Evolutionary conservation across 2,888 invertebrate species (phyloP).

Genomic region (Heliconius aoede): DNA sequence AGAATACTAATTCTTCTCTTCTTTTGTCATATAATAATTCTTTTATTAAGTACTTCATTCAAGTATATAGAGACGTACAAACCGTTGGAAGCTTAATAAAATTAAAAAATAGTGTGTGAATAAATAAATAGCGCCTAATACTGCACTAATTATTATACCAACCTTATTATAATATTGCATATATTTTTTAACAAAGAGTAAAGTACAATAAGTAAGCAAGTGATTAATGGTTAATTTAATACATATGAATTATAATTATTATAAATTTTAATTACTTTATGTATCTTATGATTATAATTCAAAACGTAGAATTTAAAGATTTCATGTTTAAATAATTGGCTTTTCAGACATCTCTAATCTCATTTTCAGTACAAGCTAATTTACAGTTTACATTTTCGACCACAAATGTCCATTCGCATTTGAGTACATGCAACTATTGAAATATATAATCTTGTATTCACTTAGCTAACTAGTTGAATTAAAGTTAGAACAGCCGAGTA

Average conservation of each 20-base stretch:
- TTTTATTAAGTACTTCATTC: no score
- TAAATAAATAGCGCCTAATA: no score
- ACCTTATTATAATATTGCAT: not conserved
- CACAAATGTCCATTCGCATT: not conserved
- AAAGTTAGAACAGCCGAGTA: slow-evolving; percentile 30
- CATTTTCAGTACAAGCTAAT: no score
- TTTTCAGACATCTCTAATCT: not conserved
- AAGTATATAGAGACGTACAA: no score
- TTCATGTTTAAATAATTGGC: not conserved
- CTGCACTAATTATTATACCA: no score
- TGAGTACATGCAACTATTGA: not conserved
- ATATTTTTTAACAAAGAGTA: not conserved
- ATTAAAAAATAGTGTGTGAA: no score
- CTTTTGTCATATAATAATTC: no score
- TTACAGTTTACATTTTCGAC: not conserved
- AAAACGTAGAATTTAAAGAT: not conserved
- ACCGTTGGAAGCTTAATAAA: no score
- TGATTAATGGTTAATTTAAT: not conserved
- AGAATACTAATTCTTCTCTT: not conserved
- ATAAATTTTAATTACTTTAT: no score
- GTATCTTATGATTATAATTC: not conserved
- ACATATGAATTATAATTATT: not conserved
- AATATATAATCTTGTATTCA: not conserved
- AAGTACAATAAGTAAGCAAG: not conserved
- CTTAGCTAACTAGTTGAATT: slow-evolving; percentile 31